Percentiles rank a stretch among this genome's conserved stretches.
Evolutionary conservation across 2,888 invertebrate species (phyloP).

Genomic region (Morinoia aosen): DNA sequence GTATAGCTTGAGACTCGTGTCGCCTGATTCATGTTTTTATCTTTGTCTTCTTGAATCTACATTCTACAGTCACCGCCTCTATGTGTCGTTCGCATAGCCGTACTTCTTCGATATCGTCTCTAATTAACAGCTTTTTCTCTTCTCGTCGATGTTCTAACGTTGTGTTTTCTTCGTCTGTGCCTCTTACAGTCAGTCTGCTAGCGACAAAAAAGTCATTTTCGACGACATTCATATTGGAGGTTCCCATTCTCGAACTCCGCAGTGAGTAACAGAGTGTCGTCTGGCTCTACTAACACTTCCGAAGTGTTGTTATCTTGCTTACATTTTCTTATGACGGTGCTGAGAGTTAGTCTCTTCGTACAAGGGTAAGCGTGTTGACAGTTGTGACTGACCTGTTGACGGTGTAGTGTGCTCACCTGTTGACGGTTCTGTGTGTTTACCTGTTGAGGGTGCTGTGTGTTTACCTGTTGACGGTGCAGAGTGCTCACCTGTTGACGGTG

Average conservation of each 20-base stretch:
- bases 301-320: too few relatives aligned
- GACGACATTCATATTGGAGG: slow-evolving; percentile 19
- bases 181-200: slow-evolving; percentile 9
- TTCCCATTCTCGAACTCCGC: background rate
- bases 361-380: too few relatives aligned
- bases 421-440: too few relatives aligned
- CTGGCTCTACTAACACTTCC: too few relatives aligned
- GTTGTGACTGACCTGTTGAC: too few relatives aligned
- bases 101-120: background rate
- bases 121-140: background rate
- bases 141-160: background rate
- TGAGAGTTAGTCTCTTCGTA: too few relatives aligned
- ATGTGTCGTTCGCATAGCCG: background rate
- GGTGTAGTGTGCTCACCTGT: too few relatives aligned
- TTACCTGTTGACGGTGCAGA: too few relatives aligned
- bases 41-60: background rate
- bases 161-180: slow-evolving; percentile 16
- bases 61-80: too few relatives aligned
- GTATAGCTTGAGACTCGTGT: background rate
- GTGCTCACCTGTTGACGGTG: too few relatives aligned
- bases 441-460: too few relatives aligned
- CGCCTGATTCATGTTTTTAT: background rate
- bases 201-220: slow-evolving; percentile 48
- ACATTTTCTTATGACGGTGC: too few relatives aligned
- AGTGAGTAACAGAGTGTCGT: slow-evolving; percentile 20